Evolutionary conservation across 2,888 invertebrate genomes (phyloP).

Genomic region (Himalopsyche anomala): DNA sequence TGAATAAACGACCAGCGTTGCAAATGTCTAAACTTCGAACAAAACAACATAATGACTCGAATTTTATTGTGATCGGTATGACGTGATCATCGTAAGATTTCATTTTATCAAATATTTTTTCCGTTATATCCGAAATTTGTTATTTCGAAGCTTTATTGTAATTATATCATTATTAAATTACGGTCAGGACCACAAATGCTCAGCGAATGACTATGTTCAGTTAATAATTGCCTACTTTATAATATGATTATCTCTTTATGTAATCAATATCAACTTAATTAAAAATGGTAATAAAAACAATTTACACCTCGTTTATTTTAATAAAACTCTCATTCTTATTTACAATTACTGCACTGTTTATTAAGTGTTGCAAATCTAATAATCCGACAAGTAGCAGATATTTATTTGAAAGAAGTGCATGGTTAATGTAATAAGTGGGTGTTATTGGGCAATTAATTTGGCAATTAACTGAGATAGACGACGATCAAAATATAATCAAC

Average conservation of each 20-base stretch:
- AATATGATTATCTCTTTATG: neutral
- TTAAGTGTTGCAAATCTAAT: neutral
- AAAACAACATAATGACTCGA: too few relatives aligned
- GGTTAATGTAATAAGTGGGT: conserved; percentile 6
- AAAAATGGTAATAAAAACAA: neutral
- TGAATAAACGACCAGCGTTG: too few relatives aligned
- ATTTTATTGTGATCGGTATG: too few relatives aligned
- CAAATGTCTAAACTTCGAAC: too few relatives aligned
- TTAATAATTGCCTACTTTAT: too few relatives aligned
- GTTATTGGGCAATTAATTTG: conserved; percentile 3
- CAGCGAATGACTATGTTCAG: too few relatives aligned
- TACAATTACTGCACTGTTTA: conserved; percentile 5
- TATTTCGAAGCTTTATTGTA: too few relatives aligned
- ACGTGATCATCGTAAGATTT: too few relatives aligned
- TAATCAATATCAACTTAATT: neutral
- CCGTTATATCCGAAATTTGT: too few relatives aligned
- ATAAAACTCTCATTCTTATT: neutral
- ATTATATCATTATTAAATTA: too few relatives aligned
- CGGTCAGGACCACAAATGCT: too few relatives aligned
- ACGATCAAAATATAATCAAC: neutral
- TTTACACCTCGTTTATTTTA: neutral
- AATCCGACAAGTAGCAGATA: neutral
- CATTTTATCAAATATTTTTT: too few relatives aligned
- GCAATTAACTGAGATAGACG: neutral
- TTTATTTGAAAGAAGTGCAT: conserved; percentile 34